A percentile compares a stretch with the other conserved stretches of the same genome.
phyloP scores from a whole-genome alignment of 2,888 invertebrate species.

The Congeria kusceri region DNA sequence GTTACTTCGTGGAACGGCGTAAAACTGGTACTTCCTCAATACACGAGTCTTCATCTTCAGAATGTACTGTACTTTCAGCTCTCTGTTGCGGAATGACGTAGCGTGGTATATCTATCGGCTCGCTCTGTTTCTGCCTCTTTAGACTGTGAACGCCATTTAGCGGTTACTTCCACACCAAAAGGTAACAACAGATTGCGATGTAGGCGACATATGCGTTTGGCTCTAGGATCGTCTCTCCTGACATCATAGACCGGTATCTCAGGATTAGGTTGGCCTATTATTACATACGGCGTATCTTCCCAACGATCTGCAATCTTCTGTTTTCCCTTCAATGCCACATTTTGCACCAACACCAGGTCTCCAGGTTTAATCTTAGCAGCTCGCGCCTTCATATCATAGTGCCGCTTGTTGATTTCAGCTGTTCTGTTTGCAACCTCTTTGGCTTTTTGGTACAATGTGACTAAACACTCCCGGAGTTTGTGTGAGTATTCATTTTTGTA shows the following conservation, averaged over 20 bases:
- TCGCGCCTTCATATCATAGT: constrained; percentile 9
- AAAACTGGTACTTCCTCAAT: too few species aligned
- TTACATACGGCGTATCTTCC: constrained; percentile 6
- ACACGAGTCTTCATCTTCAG: too few species aligned
- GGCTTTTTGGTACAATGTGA: constrained; percentile 12
- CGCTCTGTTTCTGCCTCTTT: too few species aligned
- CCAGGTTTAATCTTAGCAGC: constrained; percentile 12
- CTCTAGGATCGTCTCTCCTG: neutral
- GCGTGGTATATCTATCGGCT: too few species aligned
- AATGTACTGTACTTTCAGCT: too few species aligned
- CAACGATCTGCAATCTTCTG: constrained; percentile 8
- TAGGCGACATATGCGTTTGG: constrained; percentile 2
- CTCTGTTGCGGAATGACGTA: too few species aligned
- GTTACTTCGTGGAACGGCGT: too few species aligned
- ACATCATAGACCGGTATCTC: constrained; percentile 18
- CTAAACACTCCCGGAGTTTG: constrained; percentile 15
- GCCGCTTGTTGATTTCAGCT: neutral
- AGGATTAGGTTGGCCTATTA: constrained; percentile 9
- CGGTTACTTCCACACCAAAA: neutral
- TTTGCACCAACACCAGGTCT: constrained; percentile 15
- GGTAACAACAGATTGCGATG: constrained; percentile 9
- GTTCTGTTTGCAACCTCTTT: constrained; percentile 10
- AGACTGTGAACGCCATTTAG: too few species aligned
- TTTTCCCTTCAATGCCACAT: constrained; percentile 6
- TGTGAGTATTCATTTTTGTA: constrained; percentile 6